Conservation (phyloP, 2,797 vertebrate genomes). For the Esox lucius region DNA sequence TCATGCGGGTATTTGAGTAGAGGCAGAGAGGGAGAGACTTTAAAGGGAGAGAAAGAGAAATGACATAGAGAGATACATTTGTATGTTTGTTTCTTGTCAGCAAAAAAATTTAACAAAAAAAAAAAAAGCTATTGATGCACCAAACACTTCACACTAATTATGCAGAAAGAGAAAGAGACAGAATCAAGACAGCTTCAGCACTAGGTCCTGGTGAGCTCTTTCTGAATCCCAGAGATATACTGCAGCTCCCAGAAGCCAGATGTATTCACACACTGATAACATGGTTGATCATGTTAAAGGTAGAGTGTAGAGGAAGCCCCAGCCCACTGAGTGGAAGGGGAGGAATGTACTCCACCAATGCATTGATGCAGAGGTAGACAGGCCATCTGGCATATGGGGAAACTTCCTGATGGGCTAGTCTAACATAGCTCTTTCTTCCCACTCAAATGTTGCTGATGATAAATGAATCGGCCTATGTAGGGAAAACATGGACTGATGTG, state of each 20-base stretch:
- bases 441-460: no score
- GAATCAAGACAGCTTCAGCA: slow-evolving; percentile 13
- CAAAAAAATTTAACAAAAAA: no score
- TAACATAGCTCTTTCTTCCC: no score
- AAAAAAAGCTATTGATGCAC: slow-evolving; percentile 2
- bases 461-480: not conserved
- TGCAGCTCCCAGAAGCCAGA: slow-evolving; percentile 13
- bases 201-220: not conserved
- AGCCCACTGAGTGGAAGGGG: slow-evolving; percentile 2
- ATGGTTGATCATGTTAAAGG: slow-evolving; percentile 36
- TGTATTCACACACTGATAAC: slow-evolving; percentile 20
- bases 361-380: not conserved
- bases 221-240: slow-evolving; percentile 27
- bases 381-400: no score
- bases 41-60: not conserved
- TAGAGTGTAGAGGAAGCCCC: slow-evolving; percentile 3
- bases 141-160: slow-evolving; percentile 23
- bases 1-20: not conserved
- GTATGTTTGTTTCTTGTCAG: slow-evolving; percentile 48
- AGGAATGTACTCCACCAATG: not conserved
- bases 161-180: slow-evolving; percentile 5
- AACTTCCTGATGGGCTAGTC: no score
- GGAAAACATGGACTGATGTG: not conserved
- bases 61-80: slow-evolving; percentile 9
- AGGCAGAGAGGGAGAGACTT: not conserved